These are phyloP conservation scores for Chaetorhynchus papuensis DNA, from an alignment of 2,113 vertebrate genomes.

Conservation along the genomic window DNA sequence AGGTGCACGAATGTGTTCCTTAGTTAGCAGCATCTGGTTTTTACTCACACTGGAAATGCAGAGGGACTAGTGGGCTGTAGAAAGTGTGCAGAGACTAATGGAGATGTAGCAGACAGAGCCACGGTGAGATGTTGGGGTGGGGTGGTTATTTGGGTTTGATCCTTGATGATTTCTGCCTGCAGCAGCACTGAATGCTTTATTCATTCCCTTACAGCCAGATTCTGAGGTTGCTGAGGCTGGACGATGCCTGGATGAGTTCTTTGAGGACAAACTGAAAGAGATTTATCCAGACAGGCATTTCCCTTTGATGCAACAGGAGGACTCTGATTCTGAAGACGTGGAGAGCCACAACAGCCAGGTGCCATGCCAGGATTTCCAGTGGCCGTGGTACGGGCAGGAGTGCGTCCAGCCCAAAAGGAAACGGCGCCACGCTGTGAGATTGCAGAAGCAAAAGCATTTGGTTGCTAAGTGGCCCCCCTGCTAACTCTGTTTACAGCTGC, in stretches of 20 bases:
- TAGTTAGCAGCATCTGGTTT: not conserved
- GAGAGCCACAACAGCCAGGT: constrained; percentile 75
- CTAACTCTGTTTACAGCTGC: constrained; percentile 1
- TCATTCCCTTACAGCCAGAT: constrained; percentile 79
- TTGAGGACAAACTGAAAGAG: constrained; percentile 83
- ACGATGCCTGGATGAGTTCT: constrained; percentile 85
- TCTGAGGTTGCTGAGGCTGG: constrained; percentile 97
- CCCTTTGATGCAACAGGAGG: constrained; percentile 73
- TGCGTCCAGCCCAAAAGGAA: constrained; percentile 89
- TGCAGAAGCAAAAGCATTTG: constrained; percentile 48
- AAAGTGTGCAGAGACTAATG: not conserved
- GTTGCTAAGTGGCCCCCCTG: constrained; percentile 45
- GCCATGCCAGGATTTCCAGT: constrained; percentile 76
- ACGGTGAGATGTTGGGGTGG: not conserved
- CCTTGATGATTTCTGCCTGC: not conserved
- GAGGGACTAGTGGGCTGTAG: not conserved
- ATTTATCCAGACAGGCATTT: constrained; percentile 84
- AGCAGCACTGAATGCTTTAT: not conserved
- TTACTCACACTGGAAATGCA: not conserved
- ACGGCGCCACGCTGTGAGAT: constrained; percentile 83
- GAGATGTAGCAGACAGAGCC: not conserved
- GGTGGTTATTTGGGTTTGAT: not conserved
- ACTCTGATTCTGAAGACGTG: constrained; percentile 88
- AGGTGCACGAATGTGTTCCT: not conserved
- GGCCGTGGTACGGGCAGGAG: constrained; percentile 83